A percentile compares a stretch with the other conserved stretches of the same genome.
phyloP scores from a whole-genome alignment of 37 sponge, comb jelly and placozoan genomes.

The Spongilla lacustris region DNA sequence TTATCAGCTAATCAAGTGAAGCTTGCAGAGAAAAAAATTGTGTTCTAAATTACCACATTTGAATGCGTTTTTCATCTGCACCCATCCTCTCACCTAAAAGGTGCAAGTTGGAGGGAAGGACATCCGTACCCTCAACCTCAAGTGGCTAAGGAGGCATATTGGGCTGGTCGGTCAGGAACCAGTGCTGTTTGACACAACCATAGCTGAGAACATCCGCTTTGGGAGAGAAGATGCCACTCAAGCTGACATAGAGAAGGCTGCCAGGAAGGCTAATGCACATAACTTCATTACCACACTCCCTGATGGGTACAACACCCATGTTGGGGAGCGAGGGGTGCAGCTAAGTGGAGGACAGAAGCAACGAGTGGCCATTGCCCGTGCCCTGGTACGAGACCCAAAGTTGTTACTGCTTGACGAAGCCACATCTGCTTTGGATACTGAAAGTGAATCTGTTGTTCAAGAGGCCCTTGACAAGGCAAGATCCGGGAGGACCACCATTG shows the following conservation, averaged over 20 bases:
- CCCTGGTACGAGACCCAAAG: constrained; percentile 70
- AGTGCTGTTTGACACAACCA: constrained; percentile 74
- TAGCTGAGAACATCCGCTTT: constrained; percentile 86
- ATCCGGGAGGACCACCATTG: constrained; percentile 58
- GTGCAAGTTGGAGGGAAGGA: constrained; percentile 54
- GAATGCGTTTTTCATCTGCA: no score
- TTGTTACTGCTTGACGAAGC: constrained; percentile 81
- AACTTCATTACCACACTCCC: constrained; percentile 63
- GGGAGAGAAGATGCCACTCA: constrained; percentile 66
- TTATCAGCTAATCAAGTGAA: no score
- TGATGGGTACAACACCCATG: constrained; percentile 70
- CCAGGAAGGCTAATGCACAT: constrained; percentile 67
- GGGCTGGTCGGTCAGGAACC: constrained; percentile 90
- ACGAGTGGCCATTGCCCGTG: constrained; percentile 79
- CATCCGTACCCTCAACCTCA: constrained; percentile 56
- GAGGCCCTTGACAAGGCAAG: constrained; percentile 62
- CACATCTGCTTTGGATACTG: constrained; percentile 81
- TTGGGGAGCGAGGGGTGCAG: constrained; percentile 79
- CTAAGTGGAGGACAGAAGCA: constrained; percentile 84
- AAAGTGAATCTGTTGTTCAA: constrained; percentile 77
- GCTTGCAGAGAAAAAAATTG: no score
- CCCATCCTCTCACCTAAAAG: background rate
- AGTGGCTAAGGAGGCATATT: constrained; percentile 73
- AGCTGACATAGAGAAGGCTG: constrained; percentile 62
- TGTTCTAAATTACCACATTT: no score